Evolutionary conservation across 2,113 vertebrate species (phyloP).

Genomic region (Rhinolophus sinicus): DNA sequence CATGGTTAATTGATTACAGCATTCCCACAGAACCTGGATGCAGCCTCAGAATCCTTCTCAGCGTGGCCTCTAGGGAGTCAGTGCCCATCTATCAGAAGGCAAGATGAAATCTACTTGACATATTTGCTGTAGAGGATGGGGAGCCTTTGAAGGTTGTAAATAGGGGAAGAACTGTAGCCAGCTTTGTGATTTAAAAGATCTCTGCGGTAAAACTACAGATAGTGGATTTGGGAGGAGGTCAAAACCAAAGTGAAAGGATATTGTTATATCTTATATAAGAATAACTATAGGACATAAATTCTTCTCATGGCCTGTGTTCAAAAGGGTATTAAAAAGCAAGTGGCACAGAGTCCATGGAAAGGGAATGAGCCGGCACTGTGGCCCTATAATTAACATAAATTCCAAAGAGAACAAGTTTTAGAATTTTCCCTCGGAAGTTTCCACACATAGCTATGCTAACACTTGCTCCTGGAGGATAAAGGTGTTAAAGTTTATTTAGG

Average conservation of each 20-base stretch:
- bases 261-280: not conserved
- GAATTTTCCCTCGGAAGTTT: constrained; percentile 11
- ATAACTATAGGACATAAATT: not conserved
- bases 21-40: not conserved
- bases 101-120: not conserved
- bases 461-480: constrained; percentile 38
- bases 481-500: not conserved
- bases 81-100: not conserved
- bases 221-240: not conserved
- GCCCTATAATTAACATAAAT: not conserved
- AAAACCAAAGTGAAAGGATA: not conserved
- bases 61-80: not conserved
- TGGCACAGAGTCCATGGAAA: fast-evolving
- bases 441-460: not conserved
- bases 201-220: not conserved
- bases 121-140: not conserved
- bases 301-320: not conserved
- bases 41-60: not conserved
- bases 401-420: not conserved
- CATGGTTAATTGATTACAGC: not conserved
- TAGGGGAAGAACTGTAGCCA: not conserved
- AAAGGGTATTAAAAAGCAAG: not conserved
- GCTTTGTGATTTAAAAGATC: not conserved
- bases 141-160: not conserved
- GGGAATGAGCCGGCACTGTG: not conserved